A percentile compares a stretch with the other conserved stretches of the same genome.
These are phyloP conservation scores for Melieria omissa DNA, from an alignment of 2,888 invertebrate genomes.

Conservation along the genomic window DNA sequence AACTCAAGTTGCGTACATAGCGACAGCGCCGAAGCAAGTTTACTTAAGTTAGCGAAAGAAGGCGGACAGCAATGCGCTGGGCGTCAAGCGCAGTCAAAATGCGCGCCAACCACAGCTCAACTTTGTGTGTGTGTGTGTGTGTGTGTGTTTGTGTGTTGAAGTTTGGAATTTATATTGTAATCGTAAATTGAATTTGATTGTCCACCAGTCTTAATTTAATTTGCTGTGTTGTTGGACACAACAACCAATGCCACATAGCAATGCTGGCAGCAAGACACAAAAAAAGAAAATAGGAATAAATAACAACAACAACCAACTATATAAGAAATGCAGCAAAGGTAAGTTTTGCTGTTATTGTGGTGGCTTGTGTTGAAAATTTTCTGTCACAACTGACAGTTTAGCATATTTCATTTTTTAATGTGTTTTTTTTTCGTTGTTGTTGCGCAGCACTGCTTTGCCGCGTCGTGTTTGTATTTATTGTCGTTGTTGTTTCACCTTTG, in stretches of 20 bases:
- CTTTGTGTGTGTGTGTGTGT: neutral
- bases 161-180: conserved; percentile 35
- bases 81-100: no score
- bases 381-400: conserved; percentile 39
- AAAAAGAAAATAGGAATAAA: neutral
- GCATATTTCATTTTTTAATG: conserved; percentile 37
- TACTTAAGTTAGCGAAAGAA: neutral
- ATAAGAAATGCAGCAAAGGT: neutral
- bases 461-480: conserved; percentile 21
- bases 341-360: conserved; percentile 22
- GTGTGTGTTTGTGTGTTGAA: neutral
- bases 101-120: no score
- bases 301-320: neutral
- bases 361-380: conserved; percentile 33
- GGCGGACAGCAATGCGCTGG: neutral
- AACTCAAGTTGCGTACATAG: neutral
- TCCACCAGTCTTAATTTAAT: conserved; percentile 41
- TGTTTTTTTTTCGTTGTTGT: conserved; percentile 20
- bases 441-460: neutral
- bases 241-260: neutral
- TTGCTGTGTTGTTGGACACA: conserved; percentile 32
- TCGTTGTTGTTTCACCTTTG: conserved; percentile 23
- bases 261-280: neutral
- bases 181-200: conserved; percentile 45
- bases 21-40: neutral